Evolutionary conservation across 1,140 invertebrate genomes (phyloP).

Genomic region (Zaprionus africanus): DNA sequence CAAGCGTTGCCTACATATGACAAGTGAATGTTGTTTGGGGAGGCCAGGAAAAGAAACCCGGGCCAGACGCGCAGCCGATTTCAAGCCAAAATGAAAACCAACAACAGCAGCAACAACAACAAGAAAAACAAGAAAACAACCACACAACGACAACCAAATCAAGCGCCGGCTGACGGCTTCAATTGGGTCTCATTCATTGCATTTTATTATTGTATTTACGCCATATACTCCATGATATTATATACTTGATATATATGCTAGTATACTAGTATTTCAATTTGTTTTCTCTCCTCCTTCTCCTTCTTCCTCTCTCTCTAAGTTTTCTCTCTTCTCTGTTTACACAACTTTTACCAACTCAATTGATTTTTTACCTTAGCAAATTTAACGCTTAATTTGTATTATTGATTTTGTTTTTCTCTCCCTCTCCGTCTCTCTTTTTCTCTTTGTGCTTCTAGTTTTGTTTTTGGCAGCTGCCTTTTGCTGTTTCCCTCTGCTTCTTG

Average conservation of each 20-base stretch:
- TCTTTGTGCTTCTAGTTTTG: constrained; percentile 21
- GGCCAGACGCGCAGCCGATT: background rate
- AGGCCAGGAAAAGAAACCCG: constrained; percentile 58
- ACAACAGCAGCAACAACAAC: constrained; percentile 1
- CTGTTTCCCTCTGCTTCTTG: constrained; percentile 43
- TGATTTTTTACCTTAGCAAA: constrained; percentile 53
- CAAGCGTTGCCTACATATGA: constrained; percentile 59
- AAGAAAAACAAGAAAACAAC: too few relatives aligned
- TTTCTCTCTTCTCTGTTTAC: constrained; percentile 57
- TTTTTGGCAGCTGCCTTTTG: constrained; percentile 40
- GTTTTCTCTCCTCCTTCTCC: background rate
- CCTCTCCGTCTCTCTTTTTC: constrained; percentile 28
- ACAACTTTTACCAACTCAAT: constrained; percentile 67
- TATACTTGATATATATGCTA: constrained; percentile 10
- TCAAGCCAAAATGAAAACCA: constrained; percentile 27
- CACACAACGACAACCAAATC: constrained; percentile 30
- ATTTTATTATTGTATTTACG: constrained; percentile 14
- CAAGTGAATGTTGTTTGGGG: constrained; percentile 79
- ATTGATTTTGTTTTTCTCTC: constrained; percentile 30
- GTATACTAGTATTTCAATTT: constrained; percentile 7
- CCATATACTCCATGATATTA: constrained; percentile 3
- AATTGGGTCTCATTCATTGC: constrained; percentile 28
- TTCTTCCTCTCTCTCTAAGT: constrained; percentile 23
- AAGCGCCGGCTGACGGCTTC: constrained; percentile 42
- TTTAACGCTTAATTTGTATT: constrained; percentile 38